Evolutionary conservation across 1,140 invertebrate genomes (phyloP).

Genomic region (Drosophila takahashii): DNA sequence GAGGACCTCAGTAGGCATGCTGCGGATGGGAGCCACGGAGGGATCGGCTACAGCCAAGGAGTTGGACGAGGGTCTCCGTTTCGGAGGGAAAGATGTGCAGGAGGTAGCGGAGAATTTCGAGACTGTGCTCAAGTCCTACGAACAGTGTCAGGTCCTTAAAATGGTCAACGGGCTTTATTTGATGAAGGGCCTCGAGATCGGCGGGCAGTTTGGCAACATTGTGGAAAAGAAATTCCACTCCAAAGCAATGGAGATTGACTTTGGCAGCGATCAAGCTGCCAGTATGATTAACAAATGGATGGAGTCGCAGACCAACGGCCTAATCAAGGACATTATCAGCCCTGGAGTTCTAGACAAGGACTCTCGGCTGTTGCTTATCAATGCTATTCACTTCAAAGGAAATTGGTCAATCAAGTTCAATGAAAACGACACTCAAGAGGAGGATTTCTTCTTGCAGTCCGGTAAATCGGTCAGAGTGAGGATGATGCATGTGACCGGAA

Average conservation of each 20-base stretch:
- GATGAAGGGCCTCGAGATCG: constrained; percentile 84
- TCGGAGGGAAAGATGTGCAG: constrained; percentile 31
- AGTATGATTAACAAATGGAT: constrained; percentile 90
- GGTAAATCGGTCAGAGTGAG: constrained; percentile 65
- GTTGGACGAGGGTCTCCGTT: constrained; percentile 84
- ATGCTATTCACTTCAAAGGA: constrained; percentile 94
- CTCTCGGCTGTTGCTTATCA: constrained; percentile 89
- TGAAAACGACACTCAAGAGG: constrained; percentile 64
- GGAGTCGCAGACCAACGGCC: constrained; percentile 88
- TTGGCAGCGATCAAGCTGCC: constrained; percentile 79
- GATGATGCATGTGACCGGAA: constrained; percentile 84
- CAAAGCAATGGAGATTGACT: constrained; percentile 86
- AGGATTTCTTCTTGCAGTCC: constrained; percentile 80
- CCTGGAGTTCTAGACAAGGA: constrained; percentile 85
- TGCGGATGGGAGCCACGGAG: constrained; percentile 85
- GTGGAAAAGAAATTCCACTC: constrained; percentile 85
- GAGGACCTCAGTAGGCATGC: constrained; percentile 81
- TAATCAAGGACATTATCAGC: constrained; percentile 89
- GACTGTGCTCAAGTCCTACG: constrained; percentile 61
- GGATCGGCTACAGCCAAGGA: constrained; percentile 85
- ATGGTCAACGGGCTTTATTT: constrained; percentile 89
- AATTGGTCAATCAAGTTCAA: constrained; percentile 85
- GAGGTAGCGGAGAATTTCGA: constrained; percentile 52
- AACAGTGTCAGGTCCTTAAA: constrained; percentile 82
- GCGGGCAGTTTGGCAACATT: constrained; percentile 79